Percentiles rank a stretch among this genome's conserved stretches.
phyloP scores from a whole-genome alignment of 2,888 invertebrate genomes.

The Tachystola acroxantha region DNA sequence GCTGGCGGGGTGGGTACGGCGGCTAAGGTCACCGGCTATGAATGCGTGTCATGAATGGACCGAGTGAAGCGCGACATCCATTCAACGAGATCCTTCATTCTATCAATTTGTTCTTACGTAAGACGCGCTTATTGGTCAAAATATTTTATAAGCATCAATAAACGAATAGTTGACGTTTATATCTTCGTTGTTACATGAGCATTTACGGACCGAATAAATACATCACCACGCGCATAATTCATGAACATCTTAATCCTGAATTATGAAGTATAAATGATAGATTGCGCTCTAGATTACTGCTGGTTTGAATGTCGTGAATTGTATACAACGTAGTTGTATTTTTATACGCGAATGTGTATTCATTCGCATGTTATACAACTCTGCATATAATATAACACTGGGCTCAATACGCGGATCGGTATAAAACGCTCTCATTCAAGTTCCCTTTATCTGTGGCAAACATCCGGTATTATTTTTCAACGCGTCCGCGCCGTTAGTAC shows the following conservation, averaged over 20 bases:
- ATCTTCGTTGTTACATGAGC: slow-evolving; percentile 27
- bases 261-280: too few relatives aligned
- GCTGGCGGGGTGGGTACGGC: slow-evolving; percentile 29
- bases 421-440: slow-evolving; percentile 40
- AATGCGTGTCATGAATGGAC: slow-evolving; percentile 55
- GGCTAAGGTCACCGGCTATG: slow-evolving; percentile 47
- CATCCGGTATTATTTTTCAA: slow-evolving; percentile 64
- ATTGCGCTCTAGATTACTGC: too few relatives aligned
- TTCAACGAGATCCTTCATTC: slow-evolving; percentile 56
- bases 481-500: slow-evolving; percentile 38
- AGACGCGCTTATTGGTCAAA: slow-evolving; percentile 30
- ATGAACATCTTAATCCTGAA: too few relatives aligned
- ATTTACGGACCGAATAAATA: neutral
- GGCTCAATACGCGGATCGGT: slow-evolving; percentile 2
- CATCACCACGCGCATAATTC: too few relatives aligned
- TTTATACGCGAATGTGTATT: too few relatives aligned
- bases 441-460: slow-evolving; percentile 63
- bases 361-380: too few relatives aligned
- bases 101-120: slow-evolving; percentile 51
- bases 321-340: too few relatives aligned
- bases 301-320: too few relatives aligned
- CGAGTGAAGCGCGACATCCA: slow-evolving; percentile 42
- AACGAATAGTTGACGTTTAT: slow-evolving; percentile 19
- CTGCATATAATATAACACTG: too few relatives aligned
- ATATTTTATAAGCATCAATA: slow-evolving; percentile 13